Evolutionary conservation across 2,888 invertebrate genomes (phyloP).

Genomic region (Mythimna vitellina): DNA sequence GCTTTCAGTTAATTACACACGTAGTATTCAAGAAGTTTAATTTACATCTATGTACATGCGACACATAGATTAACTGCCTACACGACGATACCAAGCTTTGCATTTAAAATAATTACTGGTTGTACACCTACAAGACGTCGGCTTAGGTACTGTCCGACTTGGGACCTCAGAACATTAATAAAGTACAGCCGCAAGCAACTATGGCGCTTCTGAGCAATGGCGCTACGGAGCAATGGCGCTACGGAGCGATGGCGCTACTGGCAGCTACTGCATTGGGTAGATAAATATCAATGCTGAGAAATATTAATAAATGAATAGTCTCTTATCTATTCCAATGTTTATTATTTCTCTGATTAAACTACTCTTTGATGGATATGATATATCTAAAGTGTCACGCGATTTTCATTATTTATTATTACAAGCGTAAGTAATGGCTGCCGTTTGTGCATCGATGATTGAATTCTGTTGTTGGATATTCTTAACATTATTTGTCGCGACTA

Average conservation of each 20-base stretch:
- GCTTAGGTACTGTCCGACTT: slow-evolving; percentile 52
- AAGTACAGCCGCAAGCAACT: slow-evolving; percentile 63
- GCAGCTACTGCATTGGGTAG: slow-evolving; percentile 62
- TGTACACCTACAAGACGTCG: slow-evolving; percentile 65
- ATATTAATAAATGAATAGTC: slow-evolving; percentile 45
- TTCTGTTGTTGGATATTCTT: background rate
- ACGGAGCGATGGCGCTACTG: slow-evolving; percentile 46
- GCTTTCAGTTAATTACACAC: slow-evolving; percentile 32
- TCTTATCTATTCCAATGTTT: slow-evolving; percentile 41
- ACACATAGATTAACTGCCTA: slow-evolving; percentile 76
- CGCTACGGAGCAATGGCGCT: slow-evolving; percentile 45
- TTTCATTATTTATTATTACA: slow-evolving; percentile 33
- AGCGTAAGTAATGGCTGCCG: slow-evolving; percentile 27
- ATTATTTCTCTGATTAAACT: slow-evolving; percentile 48
- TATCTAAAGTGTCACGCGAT: slow-evolving; percentile 39
- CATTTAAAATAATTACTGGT: slow-evolving; percentile 81
- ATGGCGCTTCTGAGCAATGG: slow-evolving; percentile 46
- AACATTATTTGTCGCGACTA: background rate
- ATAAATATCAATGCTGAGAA: slow-evolving; percentile 63
- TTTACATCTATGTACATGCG: slow-evolving; percentile 60
- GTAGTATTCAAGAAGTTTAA: slow-evolving; percentile 59
- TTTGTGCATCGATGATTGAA: background rate
- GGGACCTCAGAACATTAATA: slow-evolving; percentile 63
- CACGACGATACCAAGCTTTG: slow-evolving; percentile 74
- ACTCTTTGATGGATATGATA: slow-evolving; percentile 34